These are phyloP conservation scores for Chouioia cunea DNA, from an alignment of 2,888 invertebrate genomes.

Conservation along the genomic window DNA sequence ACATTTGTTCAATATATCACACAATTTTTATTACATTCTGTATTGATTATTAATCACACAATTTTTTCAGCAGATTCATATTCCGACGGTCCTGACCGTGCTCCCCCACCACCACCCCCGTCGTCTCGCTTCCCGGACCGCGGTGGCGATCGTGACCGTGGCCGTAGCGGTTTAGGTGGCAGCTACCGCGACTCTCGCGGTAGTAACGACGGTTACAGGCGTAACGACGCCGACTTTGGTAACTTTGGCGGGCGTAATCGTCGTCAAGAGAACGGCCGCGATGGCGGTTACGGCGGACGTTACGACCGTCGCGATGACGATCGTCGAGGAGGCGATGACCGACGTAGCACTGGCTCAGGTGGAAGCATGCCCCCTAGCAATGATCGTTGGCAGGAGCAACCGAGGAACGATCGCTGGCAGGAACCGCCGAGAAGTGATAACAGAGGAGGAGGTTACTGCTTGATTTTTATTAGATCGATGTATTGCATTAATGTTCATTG, in stretches of 20 bases:
- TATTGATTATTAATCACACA: no score
- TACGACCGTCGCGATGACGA: conserved; percentile 58
- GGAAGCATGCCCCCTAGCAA: conserved; percentile 67
- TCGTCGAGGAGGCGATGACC: conserved; percentile 54
- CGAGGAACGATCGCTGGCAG: conserved; percentile 55
- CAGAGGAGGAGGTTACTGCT: conserved; percentile 43
- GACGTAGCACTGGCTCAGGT: conserved; percentile 53
- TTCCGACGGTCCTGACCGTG: conserved; percentile 31
- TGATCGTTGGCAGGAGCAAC: conserved; percentile 71
- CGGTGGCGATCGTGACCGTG: conserved; percentile 66
- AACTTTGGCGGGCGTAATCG: conserved; percentile 69
- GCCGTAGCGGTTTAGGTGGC: conserved; percentile 60
- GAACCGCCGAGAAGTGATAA: conserved; percentile 57
- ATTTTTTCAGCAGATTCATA: conserved; percentile 26
- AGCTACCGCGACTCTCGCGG: conserved; percentile 58
- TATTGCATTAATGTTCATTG: no score
- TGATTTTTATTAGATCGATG: no score
- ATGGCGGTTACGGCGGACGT: conserved; percentile 60
- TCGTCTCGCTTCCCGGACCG: conserved; percentile 35
- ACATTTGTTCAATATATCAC: no score
- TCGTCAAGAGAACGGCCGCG: conserved; percentile 68
- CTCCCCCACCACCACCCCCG: conserved; percentile 33
- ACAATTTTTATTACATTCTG: no score
- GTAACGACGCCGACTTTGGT: conserved; percentile 62
- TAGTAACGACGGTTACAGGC: conserved; percentile 61